phyloP scores from a whole-genome alignment of 2,888 invertebrate species.

The Diarsia brunnea region DNA sequence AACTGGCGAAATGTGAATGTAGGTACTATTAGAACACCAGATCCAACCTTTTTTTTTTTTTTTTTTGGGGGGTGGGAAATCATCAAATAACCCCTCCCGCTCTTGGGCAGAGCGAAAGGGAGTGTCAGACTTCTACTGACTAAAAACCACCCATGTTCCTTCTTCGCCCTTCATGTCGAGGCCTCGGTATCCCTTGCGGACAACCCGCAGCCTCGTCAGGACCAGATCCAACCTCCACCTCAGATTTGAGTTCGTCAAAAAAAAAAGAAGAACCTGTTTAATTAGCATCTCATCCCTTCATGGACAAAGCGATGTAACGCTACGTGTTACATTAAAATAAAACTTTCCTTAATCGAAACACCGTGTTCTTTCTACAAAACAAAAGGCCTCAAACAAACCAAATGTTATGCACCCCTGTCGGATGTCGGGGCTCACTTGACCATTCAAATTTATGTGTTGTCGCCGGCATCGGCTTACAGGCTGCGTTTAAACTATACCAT shows the following conservation, averaged over 20 bases:
- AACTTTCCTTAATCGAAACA: not conserved
- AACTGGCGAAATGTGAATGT: no score
- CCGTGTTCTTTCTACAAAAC: constrained; percentile 5
- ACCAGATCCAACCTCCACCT: no score
- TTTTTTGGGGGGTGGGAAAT: no score
- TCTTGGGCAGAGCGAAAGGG: no score
- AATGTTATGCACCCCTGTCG: constrained; percentile 73
- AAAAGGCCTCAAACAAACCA: constrained; percentile 19
- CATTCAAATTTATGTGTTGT: constrained; percentile 88
- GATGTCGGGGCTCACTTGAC: constrained; percentile 84
- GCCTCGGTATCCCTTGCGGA: no score
- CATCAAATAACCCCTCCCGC: no score
- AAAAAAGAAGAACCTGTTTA: not conserved
- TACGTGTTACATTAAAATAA: not conserved
- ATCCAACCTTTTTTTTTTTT: no score
- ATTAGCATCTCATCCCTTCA: not conserved
- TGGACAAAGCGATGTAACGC: not conserved
- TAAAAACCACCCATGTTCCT: no score
- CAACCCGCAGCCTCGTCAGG: no score
- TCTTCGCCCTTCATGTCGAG: no score
- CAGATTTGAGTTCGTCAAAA: not conserved
- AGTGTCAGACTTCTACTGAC: no score
- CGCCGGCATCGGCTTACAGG: constrained; percentile 75
- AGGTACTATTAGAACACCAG: no score
- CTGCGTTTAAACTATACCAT: constrained; percentile 64